These are phyloP conservation scores for Ptilorrhoa leucosticta DNA, from an alignment of 2,113 vertebrate species.

Conservation along the genomic window DNA sequence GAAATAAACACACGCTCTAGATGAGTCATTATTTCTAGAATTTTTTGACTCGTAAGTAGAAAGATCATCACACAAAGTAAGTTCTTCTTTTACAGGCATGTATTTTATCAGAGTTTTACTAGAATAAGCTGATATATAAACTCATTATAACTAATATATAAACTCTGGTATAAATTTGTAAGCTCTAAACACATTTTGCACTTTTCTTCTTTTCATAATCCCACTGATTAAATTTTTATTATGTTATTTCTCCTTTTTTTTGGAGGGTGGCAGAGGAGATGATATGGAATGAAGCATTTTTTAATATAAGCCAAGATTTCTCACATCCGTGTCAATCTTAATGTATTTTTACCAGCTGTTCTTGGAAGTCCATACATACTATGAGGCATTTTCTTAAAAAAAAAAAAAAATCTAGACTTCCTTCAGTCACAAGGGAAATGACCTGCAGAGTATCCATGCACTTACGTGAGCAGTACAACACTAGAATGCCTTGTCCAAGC, in stretches of 20 bases:
- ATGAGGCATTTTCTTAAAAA: background rate
- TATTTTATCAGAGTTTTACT: background rate
- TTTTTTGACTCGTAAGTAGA: background rate
- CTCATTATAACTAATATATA: background rate
- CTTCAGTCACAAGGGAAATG: background rate
- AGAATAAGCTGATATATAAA: background rate
- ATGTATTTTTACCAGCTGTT: background rate
- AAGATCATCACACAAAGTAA: background rate
- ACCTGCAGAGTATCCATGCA: background rate
- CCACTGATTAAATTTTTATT: background rate
- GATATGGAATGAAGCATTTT: rapidly evolving
- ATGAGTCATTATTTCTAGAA: background rate
- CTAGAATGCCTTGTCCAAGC: background rate
- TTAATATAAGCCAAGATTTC: background rate
- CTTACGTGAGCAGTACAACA: background rate
- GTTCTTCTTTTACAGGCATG: background rate
- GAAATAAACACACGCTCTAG: background rate
- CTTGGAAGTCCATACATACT: background rate
- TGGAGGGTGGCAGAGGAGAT: rapidly evolving
- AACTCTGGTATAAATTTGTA: background rate
- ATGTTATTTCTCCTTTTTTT: background rate
- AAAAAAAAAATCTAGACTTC: background rate
- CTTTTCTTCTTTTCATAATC: background rate
- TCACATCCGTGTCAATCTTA: background rate
- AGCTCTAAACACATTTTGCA: background rate